These are phyloP conservation scores for Lophius piscatorius DNA, from an alignment of 2,113 vertebrate species.

Conservation along the genomic window DNA sequence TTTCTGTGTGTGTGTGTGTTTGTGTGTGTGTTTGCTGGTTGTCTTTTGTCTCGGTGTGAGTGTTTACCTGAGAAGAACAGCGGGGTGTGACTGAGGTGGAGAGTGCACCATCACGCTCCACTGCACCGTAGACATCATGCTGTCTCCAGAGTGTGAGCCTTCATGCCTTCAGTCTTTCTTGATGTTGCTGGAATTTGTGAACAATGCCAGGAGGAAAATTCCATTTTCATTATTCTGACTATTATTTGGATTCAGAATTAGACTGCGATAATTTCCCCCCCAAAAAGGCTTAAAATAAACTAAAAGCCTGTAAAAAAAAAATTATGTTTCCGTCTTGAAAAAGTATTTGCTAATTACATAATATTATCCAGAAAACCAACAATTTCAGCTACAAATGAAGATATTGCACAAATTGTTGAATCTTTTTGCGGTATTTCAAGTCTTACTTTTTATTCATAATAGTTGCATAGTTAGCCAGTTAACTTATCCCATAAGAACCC, in stretches of 20 bases:
- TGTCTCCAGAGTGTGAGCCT: slow-evolving; percentile 45
- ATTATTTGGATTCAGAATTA: background rate
- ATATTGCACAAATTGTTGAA: too few species aligned
- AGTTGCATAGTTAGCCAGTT: too few species aligned
- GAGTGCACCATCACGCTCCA: slow-evolving; percentile 49
- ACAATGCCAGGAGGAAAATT: background rate
- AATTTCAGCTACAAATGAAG: too few species aligned
- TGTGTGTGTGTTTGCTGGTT: slow-evolving; percentile 28
- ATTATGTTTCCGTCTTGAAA: too few species aligned
- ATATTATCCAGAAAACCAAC: too few species aligned
- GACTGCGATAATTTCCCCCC: too few species aligned
- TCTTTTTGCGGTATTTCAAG: too few species aligned
- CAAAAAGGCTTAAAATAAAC: too few species aligned
- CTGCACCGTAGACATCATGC: slow-evolving; percentile 47
- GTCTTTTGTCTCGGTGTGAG: slow-evolving; percentile 35
- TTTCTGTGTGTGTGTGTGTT: slow-evolving; percentile 3
- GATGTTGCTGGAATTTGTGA: background rate
- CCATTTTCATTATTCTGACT: background rate
- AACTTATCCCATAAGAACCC: too few species aligned
- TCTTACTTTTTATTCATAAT: too few species aligned
- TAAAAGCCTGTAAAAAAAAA: too few species aligned
- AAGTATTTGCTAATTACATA: too few species aligned
- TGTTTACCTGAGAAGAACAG: slow-evolving; percentile 64
- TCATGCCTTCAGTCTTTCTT: slow-evolving; percentile 24
- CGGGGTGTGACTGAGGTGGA: slow-evolving; percentile 62